Evolutionary conservation across 1,140 invertebrate genomes (phyloP).

Genomic region (Carcinoscorpius rotundicauda): DNA sequence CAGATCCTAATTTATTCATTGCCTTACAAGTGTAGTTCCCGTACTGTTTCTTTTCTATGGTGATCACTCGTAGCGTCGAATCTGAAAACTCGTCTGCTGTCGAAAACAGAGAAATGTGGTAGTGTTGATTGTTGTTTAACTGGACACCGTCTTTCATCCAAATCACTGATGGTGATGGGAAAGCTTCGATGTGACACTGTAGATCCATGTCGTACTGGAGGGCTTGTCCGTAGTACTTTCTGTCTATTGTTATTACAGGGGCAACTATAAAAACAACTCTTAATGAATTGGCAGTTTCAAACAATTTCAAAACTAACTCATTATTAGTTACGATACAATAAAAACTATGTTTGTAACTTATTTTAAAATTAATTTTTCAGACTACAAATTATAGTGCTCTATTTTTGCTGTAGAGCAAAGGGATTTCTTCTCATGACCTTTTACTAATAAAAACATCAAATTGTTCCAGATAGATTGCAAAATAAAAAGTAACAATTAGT

Average conservation of each 20-base stretch:
- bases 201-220: conserved; percentile 85
- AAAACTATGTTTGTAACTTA: background rate
- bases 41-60: conserved; percentile 80
- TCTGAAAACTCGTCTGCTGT: conserved; percentile 81
- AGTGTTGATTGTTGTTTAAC: conserved; percentile 78
- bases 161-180: conserved; percentile 71
- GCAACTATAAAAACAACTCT: conserved; percentile 32
- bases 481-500: no score
- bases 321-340: background rate
- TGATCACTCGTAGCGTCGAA: conserved; percentile 73
- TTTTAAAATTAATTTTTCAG: no score
- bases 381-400: no score
- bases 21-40: conserved; percentile 75
- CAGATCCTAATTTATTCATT: conserved; percentile 70
- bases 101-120: conserved; percentile 71
- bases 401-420: no score
- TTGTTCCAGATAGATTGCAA: no score
- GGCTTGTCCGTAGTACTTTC: conserved; percentile 68
- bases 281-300: background rate
- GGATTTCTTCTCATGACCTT: no score
- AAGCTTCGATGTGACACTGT: conserved; percentile 82
- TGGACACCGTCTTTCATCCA: conserved; percentile 69
- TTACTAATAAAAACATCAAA: no score
- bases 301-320: background rate
- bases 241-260: conserved; percentile 54